These are phyloP conservation scores for Poicephalus gulielmi DNA, from an alignment of 2,113 vertebrate genomes.

Conservation along the genomic window DNA sequence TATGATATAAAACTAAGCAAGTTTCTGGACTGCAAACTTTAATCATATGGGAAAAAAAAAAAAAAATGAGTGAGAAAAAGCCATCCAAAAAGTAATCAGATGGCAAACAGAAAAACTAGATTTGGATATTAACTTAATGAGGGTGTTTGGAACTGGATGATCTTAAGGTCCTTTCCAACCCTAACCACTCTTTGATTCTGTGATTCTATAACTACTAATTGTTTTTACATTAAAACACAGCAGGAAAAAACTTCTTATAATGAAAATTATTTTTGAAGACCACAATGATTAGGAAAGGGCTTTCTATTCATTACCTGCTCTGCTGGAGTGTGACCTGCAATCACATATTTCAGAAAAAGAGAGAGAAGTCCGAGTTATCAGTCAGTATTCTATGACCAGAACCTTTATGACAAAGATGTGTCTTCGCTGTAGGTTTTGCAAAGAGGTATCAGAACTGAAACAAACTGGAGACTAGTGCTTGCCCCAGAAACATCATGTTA, in stretches of 20 bases:
- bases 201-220: neutral
- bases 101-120: neutral
- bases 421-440: neutral
- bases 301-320: neutral
- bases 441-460: neutral
- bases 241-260: neutral
- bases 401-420: neutral
- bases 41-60: neutral
- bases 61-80: neutral
- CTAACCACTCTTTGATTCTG: neutral
- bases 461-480: neutral
- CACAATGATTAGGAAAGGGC: neutral
- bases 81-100: neutral
- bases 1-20: neutral
- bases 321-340: neutral
- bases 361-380: neutral
- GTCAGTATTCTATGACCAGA: neutral
- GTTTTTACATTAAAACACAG: neutral
- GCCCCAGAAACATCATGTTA: neutral
- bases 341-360: neutral
- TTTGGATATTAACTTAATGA: neutral
- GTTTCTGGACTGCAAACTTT: neutral
- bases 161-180: neutral
- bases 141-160: neutral
- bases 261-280: neutral